phyloP scores from a whole-genome alignment of 2,113 vertebrate species.

The Pluvialis apricaria region DNA sequence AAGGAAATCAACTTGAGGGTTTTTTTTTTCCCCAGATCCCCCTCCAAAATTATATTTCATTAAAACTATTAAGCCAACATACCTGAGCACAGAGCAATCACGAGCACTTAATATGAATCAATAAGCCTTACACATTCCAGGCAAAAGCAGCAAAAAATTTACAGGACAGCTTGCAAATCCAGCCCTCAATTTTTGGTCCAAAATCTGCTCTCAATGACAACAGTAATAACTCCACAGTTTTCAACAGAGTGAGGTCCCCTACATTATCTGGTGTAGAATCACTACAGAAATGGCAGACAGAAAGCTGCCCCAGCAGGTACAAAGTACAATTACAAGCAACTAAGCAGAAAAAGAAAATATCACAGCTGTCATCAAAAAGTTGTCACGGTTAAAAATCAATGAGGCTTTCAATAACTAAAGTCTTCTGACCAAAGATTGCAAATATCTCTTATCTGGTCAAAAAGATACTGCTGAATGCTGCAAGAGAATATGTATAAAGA shows the following conservation, averaged over 20 bases:
- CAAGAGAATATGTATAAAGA: not conserved
- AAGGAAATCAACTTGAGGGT: not conserved
- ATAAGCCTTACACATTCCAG: not conserved
- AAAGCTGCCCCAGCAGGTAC: not conserved
- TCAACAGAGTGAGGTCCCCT: not conserved
- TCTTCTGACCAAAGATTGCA: not conserved
- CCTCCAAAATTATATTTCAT: not conserved
- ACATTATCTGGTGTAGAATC: not conserved
- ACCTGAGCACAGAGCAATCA: not conserved
- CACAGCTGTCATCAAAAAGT: conserved; percentile 31
- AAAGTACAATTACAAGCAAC: conserved; percentile 22
- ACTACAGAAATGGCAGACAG: not conserved
- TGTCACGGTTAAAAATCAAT: not conserved
- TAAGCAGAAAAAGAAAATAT: conserved; percentile 24
- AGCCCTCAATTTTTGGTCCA: not conserved
- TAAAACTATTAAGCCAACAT: not conserved
- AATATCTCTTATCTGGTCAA: not conserved
- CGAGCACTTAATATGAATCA: not conserved
- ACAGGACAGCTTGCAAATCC: not conserved
- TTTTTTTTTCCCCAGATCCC: not conserved
- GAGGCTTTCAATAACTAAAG: not conserved
- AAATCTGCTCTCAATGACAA: not conserved
- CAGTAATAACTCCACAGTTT: not conserved
- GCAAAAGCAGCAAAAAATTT: not conserved
- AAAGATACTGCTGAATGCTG: not conserved